A percentile compares a stretch with the other conserved stretches of the same genome.
These are phyloP conservation scores for Miniopterus natalensis DNA, from an alignment of 2,113 vertebrate species.

Conservation along the genomic window DNA sequence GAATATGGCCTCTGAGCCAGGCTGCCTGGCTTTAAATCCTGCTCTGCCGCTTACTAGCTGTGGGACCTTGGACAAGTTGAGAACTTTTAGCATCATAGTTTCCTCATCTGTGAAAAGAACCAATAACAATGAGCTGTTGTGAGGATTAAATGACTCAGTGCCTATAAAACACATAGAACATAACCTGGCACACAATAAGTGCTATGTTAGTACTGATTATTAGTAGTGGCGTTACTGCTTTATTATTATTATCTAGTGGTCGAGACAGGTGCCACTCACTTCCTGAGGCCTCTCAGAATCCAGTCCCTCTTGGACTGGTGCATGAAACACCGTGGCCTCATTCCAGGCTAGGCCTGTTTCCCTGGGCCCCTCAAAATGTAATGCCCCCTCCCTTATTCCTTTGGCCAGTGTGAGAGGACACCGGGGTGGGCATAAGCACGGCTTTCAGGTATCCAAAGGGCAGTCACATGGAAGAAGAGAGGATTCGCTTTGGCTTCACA, in stretches of 20 bases:
- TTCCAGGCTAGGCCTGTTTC: not conserved
- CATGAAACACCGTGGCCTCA: not conserved
- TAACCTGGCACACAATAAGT: not conserved
- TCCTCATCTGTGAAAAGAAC: conserved; percentile 29
- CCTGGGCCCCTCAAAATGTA: not conserved
- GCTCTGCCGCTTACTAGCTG: not conserved
- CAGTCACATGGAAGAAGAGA: not conserved
- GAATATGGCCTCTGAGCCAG: not conserved
- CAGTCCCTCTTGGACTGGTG: not conserved
- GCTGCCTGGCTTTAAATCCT: not conserved
- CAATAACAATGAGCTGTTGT: not conserved
- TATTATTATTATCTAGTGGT: not conserved
- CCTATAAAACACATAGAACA: not conserved
- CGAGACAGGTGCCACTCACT: not conserved
- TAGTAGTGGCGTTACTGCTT: not conserved
- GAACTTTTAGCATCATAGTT: not conserved
- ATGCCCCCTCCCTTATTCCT: not conserved
- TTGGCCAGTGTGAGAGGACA: not conserved
- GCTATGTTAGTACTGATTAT: not conserved
- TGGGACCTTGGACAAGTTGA: not conserved
- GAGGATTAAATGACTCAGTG: not conserved
- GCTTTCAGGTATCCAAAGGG: not conserved
- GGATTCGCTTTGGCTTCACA: not conserved
- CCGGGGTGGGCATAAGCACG: not conserved
- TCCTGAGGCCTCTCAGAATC: not conserved